phyloP scores from a whole-genome alignment of 2,888 invertebrate genomes.

The Ptycholaimellus sp. region DNA sequence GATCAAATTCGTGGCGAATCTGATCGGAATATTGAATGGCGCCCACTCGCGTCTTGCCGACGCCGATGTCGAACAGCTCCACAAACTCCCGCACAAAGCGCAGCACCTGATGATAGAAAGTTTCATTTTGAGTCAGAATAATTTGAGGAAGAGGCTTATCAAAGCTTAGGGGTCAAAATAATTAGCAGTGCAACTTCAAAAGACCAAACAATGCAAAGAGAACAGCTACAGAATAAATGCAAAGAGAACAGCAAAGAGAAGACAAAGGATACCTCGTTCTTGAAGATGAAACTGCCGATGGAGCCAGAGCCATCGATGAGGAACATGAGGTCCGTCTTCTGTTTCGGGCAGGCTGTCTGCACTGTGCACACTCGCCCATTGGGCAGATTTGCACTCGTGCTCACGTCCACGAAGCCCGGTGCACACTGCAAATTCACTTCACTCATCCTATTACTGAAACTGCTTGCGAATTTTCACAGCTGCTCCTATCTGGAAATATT shows the following conservation, averaged over 20 bases:
- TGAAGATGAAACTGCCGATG: slow-evolving; percentile 24
- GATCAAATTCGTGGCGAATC: slow-evolving; percentile 20
- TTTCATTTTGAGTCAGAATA: too few relatives aligned
- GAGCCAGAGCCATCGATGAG: slow-evolving; percentile 24
- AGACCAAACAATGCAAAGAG: too few relatives aligned
- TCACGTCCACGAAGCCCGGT: slow-evolving; percentile 24
- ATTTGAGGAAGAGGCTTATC: too few relatives aligned
- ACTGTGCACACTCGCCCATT: slow-evolving; percentile 25
- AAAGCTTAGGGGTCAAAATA: too few relatives aligned
- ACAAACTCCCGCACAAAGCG: slow-evolving; percentile 19
- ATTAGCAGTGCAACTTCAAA: too few relatives aligned
- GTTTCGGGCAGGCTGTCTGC: slow-evolving; percentile 22
- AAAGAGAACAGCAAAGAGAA: too few relatives aligned
- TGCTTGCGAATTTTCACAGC: too few relatives aligned
- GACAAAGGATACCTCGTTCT: slow-evolving; percentile 22
- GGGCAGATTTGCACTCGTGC: slow-evolving; percentile 19
- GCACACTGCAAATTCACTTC: too few relatives aligned
- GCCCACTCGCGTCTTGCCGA: slow-evolving; percentile 17
- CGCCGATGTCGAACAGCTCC: slow-evolving; percentile 19
- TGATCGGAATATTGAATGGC: slow-evolving; percentile 21
- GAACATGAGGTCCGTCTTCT: slow-evolving; percentile 24
- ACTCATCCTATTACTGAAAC: too few relatives aligned
- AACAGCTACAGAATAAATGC: too few relatives aligned
- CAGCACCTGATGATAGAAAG: too few relatives aligned
- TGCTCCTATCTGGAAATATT: too few relatives aligned